A percentile compares a stretch with the other conserved stretches of the same genome.
Evolutionary conservation across 2,888 invertebrate genomes (phyloP).

Genomic region (Spatulosminthurus flaviceps): DNA sequence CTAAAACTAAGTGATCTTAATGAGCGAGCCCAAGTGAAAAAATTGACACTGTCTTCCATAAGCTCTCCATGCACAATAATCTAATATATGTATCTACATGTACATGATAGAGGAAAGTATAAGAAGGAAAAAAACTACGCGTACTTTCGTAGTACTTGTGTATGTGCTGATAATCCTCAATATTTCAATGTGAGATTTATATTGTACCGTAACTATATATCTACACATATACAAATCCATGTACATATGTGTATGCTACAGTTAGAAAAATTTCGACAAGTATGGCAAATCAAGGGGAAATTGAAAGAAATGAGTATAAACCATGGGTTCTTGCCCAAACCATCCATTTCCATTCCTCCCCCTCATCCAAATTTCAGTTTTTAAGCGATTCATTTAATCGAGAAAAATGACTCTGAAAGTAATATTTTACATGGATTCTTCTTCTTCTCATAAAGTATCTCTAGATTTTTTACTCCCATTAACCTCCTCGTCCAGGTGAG

Average conservation of each 20-base stretch:
- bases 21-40: slow-evolving; percentile 24
- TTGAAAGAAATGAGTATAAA: neutral
- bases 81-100: too few species aligned
- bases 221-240: too few species aligned
- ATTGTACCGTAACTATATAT: too few species aligned
- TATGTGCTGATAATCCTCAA: neutral
- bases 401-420: slow-evolving; percentile 4
- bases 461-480: neutral
- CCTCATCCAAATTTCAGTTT: neutral
- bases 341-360: neutral
- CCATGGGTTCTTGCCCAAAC: neutral
- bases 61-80: too few species aligned
- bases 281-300: slow-evolving; percentile 7
- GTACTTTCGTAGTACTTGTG: too few species aligned
- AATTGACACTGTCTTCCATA: neutral
- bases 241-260: too few species aligned
- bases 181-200: too few species aligned
- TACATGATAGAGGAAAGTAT: too few species aligned
- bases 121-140: too few species aligned
- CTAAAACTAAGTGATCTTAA: slow-evolving; percentile 40
- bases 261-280: too few species aligned
- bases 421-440: slow-evolving; percentile 5
- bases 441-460: neutral
- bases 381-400: slow-evolving; percentile 9
- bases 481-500: neutral